Evolutionary conservation across 2,113 vertebrate species (phyloP), one percentile per base, ranked within the genome.

Genomic region (Aspidoscelis tigris): DNA sequence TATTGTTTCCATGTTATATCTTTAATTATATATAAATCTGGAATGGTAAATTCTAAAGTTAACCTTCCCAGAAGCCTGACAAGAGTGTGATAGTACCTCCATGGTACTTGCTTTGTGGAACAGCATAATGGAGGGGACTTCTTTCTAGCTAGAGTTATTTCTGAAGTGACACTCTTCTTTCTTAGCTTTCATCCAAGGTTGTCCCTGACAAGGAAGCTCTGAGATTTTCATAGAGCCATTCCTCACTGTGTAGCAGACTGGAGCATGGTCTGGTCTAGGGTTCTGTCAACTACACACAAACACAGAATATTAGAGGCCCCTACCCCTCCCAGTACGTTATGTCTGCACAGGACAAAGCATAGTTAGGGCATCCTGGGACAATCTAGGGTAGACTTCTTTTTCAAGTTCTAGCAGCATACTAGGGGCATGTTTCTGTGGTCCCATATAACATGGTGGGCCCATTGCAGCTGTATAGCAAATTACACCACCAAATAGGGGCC

Each of bases 61-160:
- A 43, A 85, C 2, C 55, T 84, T 79, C 69, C 81, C 81, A 39
- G 1, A 81, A 66, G 39, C 80, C 68, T 87, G 77, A 43, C 72
- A 88, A 77, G 73, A 80, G 78, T 76, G 90, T 90, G 89, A 72
- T 89, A 88, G 53, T 90, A 84, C 83, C 80, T 91, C 83, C 72
- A 58, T 86, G 83, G 72, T 22, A 78, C 84, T 78, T 78, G n/a
- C 83, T 89, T 87, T 64, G 26, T 89, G 76, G 85, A 72, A 91
- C 84, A 93, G 89, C 33, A 33, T 14, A 80, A 21, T 7, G 53
- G n/a, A 50, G 2, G 2, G 1, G 9, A 12, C 14, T 58, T 14
- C 2, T 33, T 8, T 20, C 16, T 61, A 75, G 50, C 39, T 18
- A 44, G 50, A 71, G 44, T 41, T 21, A 2, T 5, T 6, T 3